A percentile compares a stretch with the other conserved stretches of the same genome.
Conservation (phyloP, 1,140 invertebrate species). For the Sesamia nonagrioides region DNA sequence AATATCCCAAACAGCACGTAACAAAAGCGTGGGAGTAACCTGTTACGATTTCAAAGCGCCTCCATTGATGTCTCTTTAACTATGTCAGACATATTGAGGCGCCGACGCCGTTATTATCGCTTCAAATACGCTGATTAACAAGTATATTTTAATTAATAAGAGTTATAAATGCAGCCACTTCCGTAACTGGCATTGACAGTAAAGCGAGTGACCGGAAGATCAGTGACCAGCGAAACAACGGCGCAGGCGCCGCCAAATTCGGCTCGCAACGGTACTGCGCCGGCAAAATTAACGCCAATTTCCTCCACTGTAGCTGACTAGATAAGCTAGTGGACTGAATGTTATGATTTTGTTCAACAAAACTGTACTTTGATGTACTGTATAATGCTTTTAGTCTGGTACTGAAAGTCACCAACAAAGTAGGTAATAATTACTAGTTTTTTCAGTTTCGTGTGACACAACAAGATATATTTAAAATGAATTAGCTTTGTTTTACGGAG, state of each 20-base stretch:
- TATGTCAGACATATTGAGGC: constrained; percentile 14
- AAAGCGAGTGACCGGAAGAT: constrained; percentile 73
- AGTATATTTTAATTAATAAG: background rate
- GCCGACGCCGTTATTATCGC: background rate
- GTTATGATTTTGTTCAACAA: constrained; percentile 11
- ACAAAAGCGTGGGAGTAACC: constrained; percentile 42
- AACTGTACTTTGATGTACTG: constrained; percentile 2
- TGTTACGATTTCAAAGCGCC: constrained; percentile 19
- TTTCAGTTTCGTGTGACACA: background rate
- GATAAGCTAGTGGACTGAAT: constrained; percentile 13
- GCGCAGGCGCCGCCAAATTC: constrained; percentile 64
- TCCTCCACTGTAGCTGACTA: constrained; percentile 52
- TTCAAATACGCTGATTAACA: background rate
- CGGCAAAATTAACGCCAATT: constrained; percentile 67
- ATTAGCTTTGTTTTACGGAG: background rate
- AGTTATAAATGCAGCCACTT: background rate
- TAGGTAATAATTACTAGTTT: background rate
- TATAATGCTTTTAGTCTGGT: no score
- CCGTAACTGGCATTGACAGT: constrained; percentile 1
- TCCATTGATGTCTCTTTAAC: constrained; percentile 29
- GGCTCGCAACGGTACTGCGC: constrained; percentile 77
- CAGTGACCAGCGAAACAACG: constrained; percentile 66
- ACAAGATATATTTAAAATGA: background rate
- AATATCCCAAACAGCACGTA: constrained; percentile 3
- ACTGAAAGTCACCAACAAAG: no score